A percentile compares a stretch with the other conserved stretches of the same genome.
Conservation (phyloP, 2,113 vertebrate genomes). For the Aegithalos caudatus region DNA sequence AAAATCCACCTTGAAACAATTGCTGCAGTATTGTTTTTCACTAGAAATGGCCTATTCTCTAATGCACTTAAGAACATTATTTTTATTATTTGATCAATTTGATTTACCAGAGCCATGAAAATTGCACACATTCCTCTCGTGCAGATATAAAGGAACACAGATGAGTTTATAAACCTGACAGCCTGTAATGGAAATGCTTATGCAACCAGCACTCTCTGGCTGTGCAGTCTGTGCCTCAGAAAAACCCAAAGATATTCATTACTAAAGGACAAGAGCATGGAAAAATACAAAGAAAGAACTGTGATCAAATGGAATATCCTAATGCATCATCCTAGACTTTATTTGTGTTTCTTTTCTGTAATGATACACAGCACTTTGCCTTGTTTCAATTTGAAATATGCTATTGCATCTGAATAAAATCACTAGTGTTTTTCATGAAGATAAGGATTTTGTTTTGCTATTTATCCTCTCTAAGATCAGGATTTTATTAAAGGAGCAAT, state of each 20-base stretch:
- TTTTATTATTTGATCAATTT: constrained; percentile 22
- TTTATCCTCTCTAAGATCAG: constrained; percentile 19
- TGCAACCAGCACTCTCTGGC: background rate
- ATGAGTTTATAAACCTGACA: constrained; percentile 23
- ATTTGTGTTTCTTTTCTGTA: constrained; percentile 5
- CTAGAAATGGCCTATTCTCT: background rate
- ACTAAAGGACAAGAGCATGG: background rate
- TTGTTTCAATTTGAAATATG: background rate
- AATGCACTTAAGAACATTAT: background rate
- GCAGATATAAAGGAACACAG: background rate
- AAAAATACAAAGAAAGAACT: background rate
- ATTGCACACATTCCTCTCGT: background rate
- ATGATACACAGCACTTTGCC: background rate
- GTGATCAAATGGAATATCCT: background rate
- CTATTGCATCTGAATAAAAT: background rate
- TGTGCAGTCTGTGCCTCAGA: background rate
- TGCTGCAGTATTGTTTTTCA: background rate
- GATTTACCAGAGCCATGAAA: background rate
- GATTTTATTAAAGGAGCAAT: constrained; percentile 16
- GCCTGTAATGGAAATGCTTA: background rate
- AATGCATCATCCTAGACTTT: background rate
- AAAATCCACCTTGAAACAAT: background rate
- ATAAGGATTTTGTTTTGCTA: background rate
- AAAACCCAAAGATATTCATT: background rate
- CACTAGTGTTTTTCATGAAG: background rate